phyloP scores from a whole-genome alignment of 1,140 invertebrate genomes.

The Bombus breviceps region DNA sequence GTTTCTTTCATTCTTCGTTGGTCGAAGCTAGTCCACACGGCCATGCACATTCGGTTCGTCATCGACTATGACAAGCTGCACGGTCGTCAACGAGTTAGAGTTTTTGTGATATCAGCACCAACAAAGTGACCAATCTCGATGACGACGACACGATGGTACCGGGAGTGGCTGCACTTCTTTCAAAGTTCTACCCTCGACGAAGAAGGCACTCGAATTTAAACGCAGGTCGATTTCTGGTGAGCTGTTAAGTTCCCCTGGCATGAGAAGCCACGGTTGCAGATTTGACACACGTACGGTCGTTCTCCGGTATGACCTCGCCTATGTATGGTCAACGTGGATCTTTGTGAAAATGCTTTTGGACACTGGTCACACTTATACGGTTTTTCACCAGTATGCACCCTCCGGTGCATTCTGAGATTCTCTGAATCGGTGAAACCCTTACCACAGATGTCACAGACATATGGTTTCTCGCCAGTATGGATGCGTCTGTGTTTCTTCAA shows the following conservation, averaged over 20 bases:
- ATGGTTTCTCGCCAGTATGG: constrained; percentile 89
- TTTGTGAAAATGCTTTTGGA: constrained; percentile 81
- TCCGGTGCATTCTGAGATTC: constrained; percentile 80
- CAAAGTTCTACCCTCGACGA: constrained; percentile 23
- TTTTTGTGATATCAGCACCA: background rate
- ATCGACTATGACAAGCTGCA: background rate
- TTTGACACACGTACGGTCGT: constrained; percentile 81
- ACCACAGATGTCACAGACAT: constrained; percentile 85
- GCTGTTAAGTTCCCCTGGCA: constrained; percentile 82
- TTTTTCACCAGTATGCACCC: constrained; percentile 83
- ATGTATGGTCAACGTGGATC: constrained; percentile 82
- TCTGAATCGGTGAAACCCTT: constrained; percentile 83
- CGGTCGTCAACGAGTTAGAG: background rate
- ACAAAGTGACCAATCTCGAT: background rate
- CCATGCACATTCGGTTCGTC: background rate
- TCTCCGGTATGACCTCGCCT: constrained; percentile 84
- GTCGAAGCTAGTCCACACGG: background rate
- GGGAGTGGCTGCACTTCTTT: background rate
- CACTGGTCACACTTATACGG: constrained; percentile 84
- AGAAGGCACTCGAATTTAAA: constrained; percentile 67
- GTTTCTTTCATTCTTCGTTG: background rate
- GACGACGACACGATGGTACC: background rate
- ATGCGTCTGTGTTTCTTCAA: constrained; percentile 88
- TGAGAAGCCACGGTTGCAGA: constrained; percentile 82
- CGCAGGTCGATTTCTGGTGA: constrained; percentile 80